These are phyloP conservation scores for Lypha dubia DNA, from an alignment of 2,888 invertebrate genomes.

Conservation along the genomic window DNA sequence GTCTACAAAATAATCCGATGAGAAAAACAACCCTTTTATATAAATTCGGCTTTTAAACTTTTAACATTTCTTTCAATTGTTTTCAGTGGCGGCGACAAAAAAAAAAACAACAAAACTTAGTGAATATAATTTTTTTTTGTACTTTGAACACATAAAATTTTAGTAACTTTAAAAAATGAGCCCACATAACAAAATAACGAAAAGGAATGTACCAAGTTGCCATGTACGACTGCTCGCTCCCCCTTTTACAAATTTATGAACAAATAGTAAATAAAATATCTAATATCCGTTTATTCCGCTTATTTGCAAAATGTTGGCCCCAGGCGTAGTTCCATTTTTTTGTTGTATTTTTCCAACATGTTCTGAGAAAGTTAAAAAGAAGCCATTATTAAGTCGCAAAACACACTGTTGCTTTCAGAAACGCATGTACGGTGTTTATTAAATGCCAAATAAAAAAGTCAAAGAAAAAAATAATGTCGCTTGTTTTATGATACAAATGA, in stretches of 20 bases:
- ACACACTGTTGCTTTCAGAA: conserved; percentile 66
- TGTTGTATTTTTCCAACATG: not conserved
- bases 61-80: conserved; percentile 30
- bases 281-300: conserved; percentile 69
- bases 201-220: conserved; percentile 6
- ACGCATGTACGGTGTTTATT: conserved; percentile 63
- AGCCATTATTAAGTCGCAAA: conserved; percentile 76
- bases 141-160: conserved; percentile 43
- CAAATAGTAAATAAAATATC: conserved; percentile 58
- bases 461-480: conserved; percentile 47
- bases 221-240: not conserved
- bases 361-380: not conserved
- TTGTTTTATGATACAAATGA: conserved; percentile 58
- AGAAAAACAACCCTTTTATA: conserved; percentile 63
- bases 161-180: conserved; percentile 55
- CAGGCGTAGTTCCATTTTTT: conserved; percentile 34
- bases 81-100: no score
- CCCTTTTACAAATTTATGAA: conserved; percentile 17
- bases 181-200: not conserved
- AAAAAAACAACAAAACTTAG: not conserved
- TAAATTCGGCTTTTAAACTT: not conserved
- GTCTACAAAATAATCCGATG: conserved; percentile 55
- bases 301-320: conserved; percentile 45
- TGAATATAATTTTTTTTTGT: conserved; percentile 23
- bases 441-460: conserved; percentile 51